Conservation (phyloP, 2,113 vertebrate species). For the Illadopsis cleaveri region DNA sequence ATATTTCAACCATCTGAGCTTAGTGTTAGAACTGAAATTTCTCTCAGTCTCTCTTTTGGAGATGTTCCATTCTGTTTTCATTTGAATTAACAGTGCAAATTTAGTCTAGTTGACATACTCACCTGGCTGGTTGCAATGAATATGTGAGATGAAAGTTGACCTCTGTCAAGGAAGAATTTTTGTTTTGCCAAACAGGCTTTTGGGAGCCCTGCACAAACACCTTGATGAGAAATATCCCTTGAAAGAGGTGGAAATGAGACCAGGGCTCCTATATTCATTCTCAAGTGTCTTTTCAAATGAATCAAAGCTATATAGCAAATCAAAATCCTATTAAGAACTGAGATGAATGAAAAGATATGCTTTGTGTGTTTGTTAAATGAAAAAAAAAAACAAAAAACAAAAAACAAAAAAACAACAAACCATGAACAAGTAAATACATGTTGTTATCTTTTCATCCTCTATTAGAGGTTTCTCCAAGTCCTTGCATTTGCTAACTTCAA, state of each 20-base stretch:
- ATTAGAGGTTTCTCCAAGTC: neutral
- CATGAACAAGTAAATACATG: neutral
- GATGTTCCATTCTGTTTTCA: neutral
- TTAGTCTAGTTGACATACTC: neutral
- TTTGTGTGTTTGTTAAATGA: neutral
- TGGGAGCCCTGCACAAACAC: neutral
- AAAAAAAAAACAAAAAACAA: no score
- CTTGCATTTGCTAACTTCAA: neutral
- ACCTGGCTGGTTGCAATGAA: neutral
- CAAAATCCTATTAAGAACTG: neutral
- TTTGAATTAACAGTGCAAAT: neutral
- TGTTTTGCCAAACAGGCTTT: neutral
- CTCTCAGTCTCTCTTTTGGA: neutral
- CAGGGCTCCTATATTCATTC: neutral
- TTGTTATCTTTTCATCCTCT: neutral
- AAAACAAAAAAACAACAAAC: no score
- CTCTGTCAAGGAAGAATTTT: neutral
- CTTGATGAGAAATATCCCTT: neutral
- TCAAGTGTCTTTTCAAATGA: neutral
- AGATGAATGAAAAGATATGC: neutral
- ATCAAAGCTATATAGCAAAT: neutral
- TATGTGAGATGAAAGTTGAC: neutral
- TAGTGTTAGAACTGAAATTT: neutral
- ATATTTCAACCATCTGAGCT: neutral
- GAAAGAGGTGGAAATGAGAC: neutral